Conservation (phyloP, 2,797 vertebrate genomes). For the Moxostoma hubbsi region DNA sequence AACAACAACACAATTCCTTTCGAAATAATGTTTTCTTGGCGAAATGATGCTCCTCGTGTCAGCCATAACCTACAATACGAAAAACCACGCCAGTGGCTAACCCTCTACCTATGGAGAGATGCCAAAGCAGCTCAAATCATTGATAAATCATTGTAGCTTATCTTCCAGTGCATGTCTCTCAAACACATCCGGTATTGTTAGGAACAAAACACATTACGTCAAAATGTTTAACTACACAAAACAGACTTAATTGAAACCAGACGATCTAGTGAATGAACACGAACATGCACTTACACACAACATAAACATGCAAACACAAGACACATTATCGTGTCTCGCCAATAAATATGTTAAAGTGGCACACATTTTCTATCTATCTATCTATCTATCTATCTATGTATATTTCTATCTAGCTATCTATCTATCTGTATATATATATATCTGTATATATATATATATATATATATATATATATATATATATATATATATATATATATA, state of each 20-base stretch:
- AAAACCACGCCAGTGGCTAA: background rate
- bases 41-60: background rate
- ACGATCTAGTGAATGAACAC: background rate
- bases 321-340: background rate
- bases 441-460: too few relatives aligned
- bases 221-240: too few relatives aligned
- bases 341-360: background rate
- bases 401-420: too few relatives aligned
- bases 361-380: too few relatives aligned
- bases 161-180: background rate
- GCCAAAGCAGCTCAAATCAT: background rate
- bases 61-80: background rate
- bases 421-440: too few relatives aligned
- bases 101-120: background rate
- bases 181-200: background rate
- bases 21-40: background rate
- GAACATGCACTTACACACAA: background rate
- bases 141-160: background rate
- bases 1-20: background rate
- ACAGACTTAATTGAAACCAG: background rate
- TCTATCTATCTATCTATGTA: too few relatives aligned
- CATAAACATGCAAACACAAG: slow-evolving; percentile 7
- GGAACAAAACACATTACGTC: background rate
- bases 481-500: too few relatives aligned
- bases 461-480: too few relatives aligned